phyloP scores from a whole-genome alignment of 2,888 invertebrate genomes.

The Megalurothrips usitatus region DNA sequence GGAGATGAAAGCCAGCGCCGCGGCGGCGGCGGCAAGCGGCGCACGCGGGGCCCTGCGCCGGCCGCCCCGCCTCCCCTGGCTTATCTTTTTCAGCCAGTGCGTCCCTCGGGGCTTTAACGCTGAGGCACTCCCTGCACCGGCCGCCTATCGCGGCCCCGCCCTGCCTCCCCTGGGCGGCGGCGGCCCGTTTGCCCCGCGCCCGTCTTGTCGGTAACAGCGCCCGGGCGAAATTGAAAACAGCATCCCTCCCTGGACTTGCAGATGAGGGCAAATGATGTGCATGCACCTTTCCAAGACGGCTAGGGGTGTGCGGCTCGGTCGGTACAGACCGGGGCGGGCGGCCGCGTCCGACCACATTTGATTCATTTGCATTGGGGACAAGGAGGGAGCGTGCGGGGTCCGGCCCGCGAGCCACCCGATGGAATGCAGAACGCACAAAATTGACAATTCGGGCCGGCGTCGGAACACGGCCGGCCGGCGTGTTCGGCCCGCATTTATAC shows the following conservation, averaged over 20 bases:
- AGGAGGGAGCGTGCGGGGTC: not conserved
- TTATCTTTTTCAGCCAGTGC: constrained; percentile 19
- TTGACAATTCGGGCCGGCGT: not conserved
- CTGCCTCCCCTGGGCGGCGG: too few relatives aligned
- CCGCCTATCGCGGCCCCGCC: not conserved
- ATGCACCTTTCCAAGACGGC: not conserved
- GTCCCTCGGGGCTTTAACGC: not conserved
- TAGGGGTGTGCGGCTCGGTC: not conserved
- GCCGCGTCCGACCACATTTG: not conserved
- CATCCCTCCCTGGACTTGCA: not conserved
- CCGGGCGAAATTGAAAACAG: constrained; percentile 12
- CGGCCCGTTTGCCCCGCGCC: not conserved
- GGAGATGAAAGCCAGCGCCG: too few relatives aligned
- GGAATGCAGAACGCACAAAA: not conserved
- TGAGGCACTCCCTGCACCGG: not conserved
- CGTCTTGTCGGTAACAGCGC: constrained; percentile 1
- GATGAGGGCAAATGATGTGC: constrained; percentile 13
- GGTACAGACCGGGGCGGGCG: not conserved
- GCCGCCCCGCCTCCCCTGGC: not conserved
- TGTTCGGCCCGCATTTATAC: not conserved
- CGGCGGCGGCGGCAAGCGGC: too few relatives aligned
- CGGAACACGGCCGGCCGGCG: too few relatives aligned
- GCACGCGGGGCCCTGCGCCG: too few relatives aligned
- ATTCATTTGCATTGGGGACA: constrained; percentile 2
- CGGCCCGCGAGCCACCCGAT: not conserved